These are phyloP conservation scores for Brachionus paranguensis DNA, from an alignment of 1,140 invertebrate genomes.

Conservation along the genomic window DNA sequence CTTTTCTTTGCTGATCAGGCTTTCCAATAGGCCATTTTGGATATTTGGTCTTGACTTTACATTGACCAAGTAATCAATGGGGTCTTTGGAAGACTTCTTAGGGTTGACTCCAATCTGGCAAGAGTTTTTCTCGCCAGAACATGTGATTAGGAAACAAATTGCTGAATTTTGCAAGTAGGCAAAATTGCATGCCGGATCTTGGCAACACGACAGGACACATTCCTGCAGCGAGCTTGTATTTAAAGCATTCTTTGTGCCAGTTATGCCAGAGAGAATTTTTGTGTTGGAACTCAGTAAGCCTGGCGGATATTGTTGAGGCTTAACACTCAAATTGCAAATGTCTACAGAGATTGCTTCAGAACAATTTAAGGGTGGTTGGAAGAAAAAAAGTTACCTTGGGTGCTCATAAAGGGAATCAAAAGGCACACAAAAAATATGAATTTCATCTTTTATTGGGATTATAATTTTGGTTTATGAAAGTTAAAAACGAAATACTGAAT, in stretches of 20 bases:
- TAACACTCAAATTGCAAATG: background rate
- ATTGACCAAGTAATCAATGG: background rate
- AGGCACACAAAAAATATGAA: background rate
- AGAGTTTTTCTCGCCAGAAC: background rate
- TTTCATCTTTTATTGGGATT: background rate
- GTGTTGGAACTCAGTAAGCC: background rate
- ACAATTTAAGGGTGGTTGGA: background rate
- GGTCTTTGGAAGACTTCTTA: background rate
- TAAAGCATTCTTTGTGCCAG: background rate
- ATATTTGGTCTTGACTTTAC: background rate
- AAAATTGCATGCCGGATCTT: background rate
- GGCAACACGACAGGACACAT: background rate
- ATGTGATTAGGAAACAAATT: background rate
- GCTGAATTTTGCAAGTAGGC: background rate
- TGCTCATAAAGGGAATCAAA: background rate
- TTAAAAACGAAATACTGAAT: background rate
- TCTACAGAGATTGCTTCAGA: background rate
- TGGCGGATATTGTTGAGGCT: background rate
- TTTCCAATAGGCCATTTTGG: background rate
- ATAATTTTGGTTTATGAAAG: background rate
- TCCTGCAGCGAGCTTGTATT: background rate
- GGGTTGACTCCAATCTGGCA: background rate
- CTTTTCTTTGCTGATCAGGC: background rate
- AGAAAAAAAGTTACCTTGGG: background rate
- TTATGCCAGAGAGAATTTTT: slow-evolving; percentile 8